A percentile compares a stretch with the other conserved stretches of the same genome.
Conservation (phyloP, 2,113 vertebrate genomes). For the Scytalopus superciliaris region DNA sequence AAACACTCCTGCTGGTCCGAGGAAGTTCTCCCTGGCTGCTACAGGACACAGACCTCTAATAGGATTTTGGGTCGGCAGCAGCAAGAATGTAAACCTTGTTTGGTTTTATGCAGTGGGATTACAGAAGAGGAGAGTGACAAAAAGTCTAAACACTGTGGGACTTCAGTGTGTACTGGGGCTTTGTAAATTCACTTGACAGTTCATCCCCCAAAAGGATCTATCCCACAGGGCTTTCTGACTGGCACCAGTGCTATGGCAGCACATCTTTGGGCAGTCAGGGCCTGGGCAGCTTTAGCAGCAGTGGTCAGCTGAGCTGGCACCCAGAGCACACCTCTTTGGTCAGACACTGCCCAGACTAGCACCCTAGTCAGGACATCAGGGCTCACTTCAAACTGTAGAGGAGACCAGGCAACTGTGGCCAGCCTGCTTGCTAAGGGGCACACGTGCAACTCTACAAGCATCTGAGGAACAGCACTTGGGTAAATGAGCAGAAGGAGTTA, state of each 20-base stretch:
- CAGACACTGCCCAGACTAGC: neutral
- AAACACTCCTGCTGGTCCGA: neutral
- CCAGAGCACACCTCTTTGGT: neutral
- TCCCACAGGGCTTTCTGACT: neutral
- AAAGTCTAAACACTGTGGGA: neutral
- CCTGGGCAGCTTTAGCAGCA: neutral
- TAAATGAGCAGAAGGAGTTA: neutral
- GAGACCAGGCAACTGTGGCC: neutral
- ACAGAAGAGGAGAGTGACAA: neutral
- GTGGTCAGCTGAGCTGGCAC: neutral
- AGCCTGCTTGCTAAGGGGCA: neutral
- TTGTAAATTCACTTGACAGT: neutral
- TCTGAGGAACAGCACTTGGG: neutral
- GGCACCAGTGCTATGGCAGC: neutral
- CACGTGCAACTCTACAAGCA: neutral
- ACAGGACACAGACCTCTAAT: neutral
- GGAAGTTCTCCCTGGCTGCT: neutral
- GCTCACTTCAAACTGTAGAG: neutral
- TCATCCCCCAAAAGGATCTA: neutral
- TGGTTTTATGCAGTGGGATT: neutral
- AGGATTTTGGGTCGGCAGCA: neutral
- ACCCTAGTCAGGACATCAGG: neutral
- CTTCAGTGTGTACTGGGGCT: neutral
- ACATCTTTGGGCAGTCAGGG: accelerated
- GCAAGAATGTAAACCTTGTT: neutral